A percentile compares a stretch with the other conserved stretches of the same genome.
phyloP scores from a whole-genome alignment of 2,888 invertebrate genomes.

The Abrostola tripartita region DNA sequence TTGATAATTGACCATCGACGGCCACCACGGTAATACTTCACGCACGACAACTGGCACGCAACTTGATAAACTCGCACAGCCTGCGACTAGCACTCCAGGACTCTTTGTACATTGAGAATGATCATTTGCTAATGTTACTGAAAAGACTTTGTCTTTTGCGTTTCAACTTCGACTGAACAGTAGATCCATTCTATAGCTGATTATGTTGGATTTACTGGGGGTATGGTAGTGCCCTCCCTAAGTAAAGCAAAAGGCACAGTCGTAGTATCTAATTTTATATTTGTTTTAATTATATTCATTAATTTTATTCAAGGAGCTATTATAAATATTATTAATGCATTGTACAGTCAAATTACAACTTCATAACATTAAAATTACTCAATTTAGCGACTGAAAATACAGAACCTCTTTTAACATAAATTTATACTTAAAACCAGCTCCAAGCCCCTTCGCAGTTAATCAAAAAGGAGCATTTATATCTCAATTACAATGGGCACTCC shows the following conservation, averaged over 20 bases:
- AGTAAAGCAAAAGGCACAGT: too few species aligned
- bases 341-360: not conserved
- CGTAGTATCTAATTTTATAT: too few species aligned
- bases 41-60: slow-evolving; percentile 48
- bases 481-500: slow-evolving; percentile 60
- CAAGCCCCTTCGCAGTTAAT: slow-evolving; percentile 45
- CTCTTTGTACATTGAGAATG: slow-evolving; percentile 28
- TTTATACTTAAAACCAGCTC: slow-evolving; percentile 23
- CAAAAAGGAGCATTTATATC: slow-evolving; percentile 52
- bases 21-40: slow-evolving; percentile 40
- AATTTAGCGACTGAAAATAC: slow-evolving; percentile 2
- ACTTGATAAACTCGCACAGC: slow-evolving; percentile 21
- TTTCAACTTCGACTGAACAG: too few species aligned
- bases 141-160: too few species aligned
- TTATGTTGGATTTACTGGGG: too few species aligned
- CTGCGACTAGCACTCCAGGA: not conserved
- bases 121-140: not conserved
- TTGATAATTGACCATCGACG: slow-evolving; percentile 50
- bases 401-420: slow-evolving; percentile 14
- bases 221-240: too few species aligned
- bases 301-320: too few species aligned
- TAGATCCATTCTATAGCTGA: too few species aligned
- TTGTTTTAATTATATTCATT: too few species aligned
- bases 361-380: slow-evolving; percentile 9
- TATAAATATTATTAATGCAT: not conserved